Base-by-base conservation (phyloP, 1,140 invertebrate genomes). In the Panagrolaimus sp. region DNA sequence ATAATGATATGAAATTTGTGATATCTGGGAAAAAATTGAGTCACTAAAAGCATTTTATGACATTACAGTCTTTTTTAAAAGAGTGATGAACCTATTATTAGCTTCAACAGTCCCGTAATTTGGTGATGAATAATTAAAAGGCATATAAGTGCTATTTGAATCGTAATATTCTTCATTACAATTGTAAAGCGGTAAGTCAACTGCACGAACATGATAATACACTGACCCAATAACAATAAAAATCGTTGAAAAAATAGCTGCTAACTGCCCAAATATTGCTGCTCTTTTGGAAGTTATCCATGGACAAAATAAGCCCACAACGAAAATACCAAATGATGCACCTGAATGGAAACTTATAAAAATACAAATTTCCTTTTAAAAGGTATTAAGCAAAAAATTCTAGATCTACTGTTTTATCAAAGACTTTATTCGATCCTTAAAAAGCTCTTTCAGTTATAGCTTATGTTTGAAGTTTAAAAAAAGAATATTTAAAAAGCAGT, bases 111-210 rank as follows among this genome's bases (percentile, higher is more conserved):
- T 71, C 73, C 70, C 70, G 4, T 25, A 11, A 20, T 25, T 9
- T 11, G 51, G n/a, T 2, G n/a, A 25, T n/a, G 51, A 25, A 57
- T 25, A 57, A 57, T 57, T 57, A 14, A 43, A 23, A 38, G 62
- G 38, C 27, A 43, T 27, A 9, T 16, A 27, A 42, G 27, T 63
- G 8, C 16, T 31, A 16, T 42, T 63, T 5, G 27, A 8, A 27
- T 63, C 62, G 11, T 63, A 43, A 43, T 63, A 66, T 89, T 87
- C 20, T 25, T 23, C n/a, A 31, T 63, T 64, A 13, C 66, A 67
- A 9, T 67, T 11, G 20, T 63, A 20, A 8, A 74, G 51, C 1
- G 57, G 20, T 25, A 47, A 38, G 8, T 64, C 16, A 8, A 46
- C 63, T 14, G 46, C 46, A 25, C 27, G 42, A 68, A 72, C 71